Base-by-base conservation (phyloP, 2,113 vertebrate species). In the Diphyllodes magnificus region DNA sequence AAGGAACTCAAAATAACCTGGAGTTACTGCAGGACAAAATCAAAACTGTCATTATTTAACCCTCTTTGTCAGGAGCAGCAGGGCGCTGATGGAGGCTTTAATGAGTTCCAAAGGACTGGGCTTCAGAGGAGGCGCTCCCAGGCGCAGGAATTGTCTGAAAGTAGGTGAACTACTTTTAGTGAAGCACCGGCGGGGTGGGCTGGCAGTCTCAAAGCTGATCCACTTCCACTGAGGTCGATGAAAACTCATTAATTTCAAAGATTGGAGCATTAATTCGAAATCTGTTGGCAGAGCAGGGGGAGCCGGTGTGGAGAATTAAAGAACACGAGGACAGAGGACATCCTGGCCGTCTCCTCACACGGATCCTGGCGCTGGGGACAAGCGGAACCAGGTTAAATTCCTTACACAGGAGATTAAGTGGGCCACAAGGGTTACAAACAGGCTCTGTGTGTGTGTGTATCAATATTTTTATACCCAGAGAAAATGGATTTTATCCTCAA, bases 201-300 rank as follows among this genome's bases (percentile, higher is more conserved):
- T 47, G 81, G 35, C 64, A 22, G 71, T 19, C 51, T 59, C 44
- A 1, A 2, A 23, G 64, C 91, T 91, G 89, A 82, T 92, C 86
- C 93, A 76, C 69, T 91, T 91, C 86, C 89, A 89, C 70, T 9
- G 10, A 87, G 93, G 81, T 79, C 11, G 8, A 68, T 49, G 73
- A 18, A 64, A 95, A 85, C 70, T 89, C 95, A 91, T 97, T 89
- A 85, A 76, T 95, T 94, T 47, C 16, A 42, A 53, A 86, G 93
- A 57, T 12, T 56, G 73, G 23, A 30, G 31, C 37, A 2, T 75
- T 82, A 84, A 82, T 91, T 87, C 14, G 64, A 20, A 21, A 37
- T 39, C 56, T 65, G 15, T 18, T 68, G 88, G 44, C 88, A 81
- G 88, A 90, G 79, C 82, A 54, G 59, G 7, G 47, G 80, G 82